Evolutionary conservation across 1,140 invertebrate species (phyloP), one percentile per base, ranked within the genome.

Genomic region (Drosophila orosa): DNA sequence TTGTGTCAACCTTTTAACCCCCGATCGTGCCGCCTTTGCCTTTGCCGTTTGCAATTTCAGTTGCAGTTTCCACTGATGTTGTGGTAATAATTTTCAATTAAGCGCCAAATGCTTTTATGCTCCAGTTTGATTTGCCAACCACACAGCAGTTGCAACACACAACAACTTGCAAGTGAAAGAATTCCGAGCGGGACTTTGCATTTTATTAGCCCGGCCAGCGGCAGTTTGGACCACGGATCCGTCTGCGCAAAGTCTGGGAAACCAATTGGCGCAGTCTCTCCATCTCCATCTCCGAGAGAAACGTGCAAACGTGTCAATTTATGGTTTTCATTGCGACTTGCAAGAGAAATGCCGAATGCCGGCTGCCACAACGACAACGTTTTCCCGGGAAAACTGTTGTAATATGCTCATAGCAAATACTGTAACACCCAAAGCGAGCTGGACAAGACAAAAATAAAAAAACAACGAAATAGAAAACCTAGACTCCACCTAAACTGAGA

Each of bases 301-400:
- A 77, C 74, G 74, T 77, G 74, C 74, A 77, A 77, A 77, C 74
- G 74, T 77, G 74, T 78, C 74, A 77, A 77, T 77, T 78, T 77
- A 69, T 77, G 73, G 74, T 78, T 77, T 72, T 68, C 73, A 77
- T 76, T 76, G 72, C 72, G 50, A 71, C 67, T 71, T 71, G 65
- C 72, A 50, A 74, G 71, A 74, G 71, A 74, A 76, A 77, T 62
- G 74, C 63, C 74, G 74, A 67, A 67, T 66, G 63, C 60, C 42
- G 31, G 31, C 24, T 65, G 40, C 29, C 24, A 31, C 19, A 19
- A n/a, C 27, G 27, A 31, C 31, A 17, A 33, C 27, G 56, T 40
- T 62, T 77, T 69, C 74, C 74, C 58, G 48, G 39, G 65, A 77
- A 77, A 67, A 63, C 50, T 35, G 74, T 35, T 27, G 60, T 52